Conservation (phyloP, 2,113 vertebrate species). For the Rhinolophus sinicus region DNA sequence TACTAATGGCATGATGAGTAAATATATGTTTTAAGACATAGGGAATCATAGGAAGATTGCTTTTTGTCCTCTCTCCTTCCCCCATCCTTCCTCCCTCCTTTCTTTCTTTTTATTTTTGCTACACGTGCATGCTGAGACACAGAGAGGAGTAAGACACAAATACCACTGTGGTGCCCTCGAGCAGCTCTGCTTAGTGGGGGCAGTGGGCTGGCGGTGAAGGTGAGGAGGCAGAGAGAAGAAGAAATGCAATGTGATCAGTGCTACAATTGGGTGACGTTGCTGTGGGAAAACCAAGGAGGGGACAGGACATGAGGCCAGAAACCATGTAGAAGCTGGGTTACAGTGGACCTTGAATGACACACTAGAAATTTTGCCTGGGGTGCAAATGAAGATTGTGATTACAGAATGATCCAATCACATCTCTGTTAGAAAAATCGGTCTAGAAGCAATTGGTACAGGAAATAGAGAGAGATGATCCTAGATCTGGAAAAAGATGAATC, state of each 20-base stretch:
- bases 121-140: not conserved
- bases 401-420: not conserved
- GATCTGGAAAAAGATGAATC: not conserved
- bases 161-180: not conserved
- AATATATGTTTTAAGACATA: not conserved
- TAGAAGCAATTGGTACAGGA: not conserved
- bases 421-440: not conserved
- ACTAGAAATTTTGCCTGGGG: not conserved
- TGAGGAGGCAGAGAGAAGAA: not conserved
- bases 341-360: too few relatives aligned
- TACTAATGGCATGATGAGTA: not conserved
- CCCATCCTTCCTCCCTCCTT: too few relatives aligned
- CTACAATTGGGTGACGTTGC: not conserved
- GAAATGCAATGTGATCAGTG: fast-evolving
- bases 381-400: fast-evolving
- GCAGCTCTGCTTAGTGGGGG: not conserved
- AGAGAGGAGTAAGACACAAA: not conserved
- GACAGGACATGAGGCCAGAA: not conserved
- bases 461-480: not conserved
- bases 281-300: not conserved
- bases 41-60: too few relatives aligned
- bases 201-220: not conserved
- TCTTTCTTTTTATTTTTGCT: too few relatives aligned
- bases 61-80: not conserved
- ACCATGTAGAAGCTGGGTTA: not conserved